phyloP scores from a whole-genome alignment of 2,113 vertebrate species.

The Ranitomeya imitator region DNA sequence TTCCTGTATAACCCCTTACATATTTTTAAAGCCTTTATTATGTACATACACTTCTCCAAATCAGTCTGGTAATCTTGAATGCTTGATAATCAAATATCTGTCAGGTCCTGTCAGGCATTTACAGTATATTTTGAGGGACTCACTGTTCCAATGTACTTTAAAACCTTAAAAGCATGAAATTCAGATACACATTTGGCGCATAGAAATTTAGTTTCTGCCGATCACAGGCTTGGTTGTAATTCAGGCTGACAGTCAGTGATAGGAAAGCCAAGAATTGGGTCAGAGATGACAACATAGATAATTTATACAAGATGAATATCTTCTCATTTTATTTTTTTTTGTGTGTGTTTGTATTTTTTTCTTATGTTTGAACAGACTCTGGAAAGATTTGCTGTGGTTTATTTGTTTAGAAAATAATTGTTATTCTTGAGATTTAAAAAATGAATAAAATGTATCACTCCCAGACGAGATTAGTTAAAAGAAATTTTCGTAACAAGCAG shows the following conservation, averaged over 20 bases:
- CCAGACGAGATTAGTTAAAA: background rate
- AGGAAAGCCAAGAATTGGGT: conserved; percentile 34
- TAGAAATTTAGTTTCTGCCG: background rate
- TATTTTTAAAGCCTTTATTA: background rate
- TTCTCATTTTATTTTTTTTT: background rate
- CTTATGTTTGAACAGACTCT: background rate
- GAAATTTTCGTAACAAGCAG: background rate
- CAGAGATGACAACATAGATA: conserved; percentile 33
- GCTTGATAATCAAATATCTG: background rate
- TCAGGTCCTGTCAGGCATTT: background rate
- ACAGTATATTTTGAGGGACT: background rate
- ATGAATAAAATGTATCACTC: background rate
- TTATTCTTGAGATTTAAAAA: background rate
- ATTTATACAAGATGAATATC: conserved; percentile 34
- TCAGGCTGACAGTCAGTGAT: conserved; percentile 30
- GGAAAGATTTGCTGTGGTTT: background rate
- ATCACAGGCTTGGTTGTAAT: conserved; percentile 39
- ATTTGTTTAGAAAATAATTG: background rate
- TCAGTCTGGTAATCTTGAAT: background rate
- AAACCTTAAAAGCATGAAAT: conserved; percentile 21
- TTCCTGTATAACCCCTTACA: too few species aligned
- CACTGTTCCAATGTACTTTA: background rate
- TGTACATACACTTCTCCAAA: background rate
- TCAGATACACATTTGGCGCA: background rate
- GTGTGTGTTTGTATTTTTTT: background rate